Base-by-base conservation (phyloP, 1,140 invertebrate genomes). In the Drosophila triauraria region DNA sequence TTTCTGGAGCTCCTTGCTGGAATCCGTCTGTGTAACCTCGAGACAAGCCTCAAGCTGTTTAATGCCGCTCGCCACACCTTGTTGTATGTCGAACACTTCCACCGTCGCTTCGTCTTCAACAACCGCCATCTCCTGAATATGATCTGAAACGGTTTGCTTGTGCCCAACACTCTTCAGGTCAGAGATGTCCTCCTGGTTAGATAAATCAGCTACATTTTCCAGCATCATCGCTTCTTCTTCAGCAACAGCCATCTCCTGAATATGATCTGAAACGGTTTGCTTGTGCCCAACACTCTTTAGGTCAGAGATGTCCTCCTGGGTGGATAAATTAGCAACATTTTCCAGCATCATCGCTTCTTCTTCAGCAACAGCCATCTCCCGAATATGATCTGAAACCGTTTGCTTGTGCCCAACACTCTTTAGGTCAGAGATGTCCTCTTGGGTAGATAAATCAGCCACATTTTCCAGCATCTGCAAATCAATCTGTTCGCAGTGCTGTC, bases 241-340 rank as follows among this genome's bases (percentile, higher is more conserved):
- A 0, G 74, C 44, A 0, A 59, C 27, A 40, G 77, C 75, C 23
- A 54, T 40, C n/a, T 78, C 68, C 23, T 71, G 50, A 6, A 56
- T 83, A 10, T 93, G 72, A 64, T 93, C 93, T 69, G 93, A 83
- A 57, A 94, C 84, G 10, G 93, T 92, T 47, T 76, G 51, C 13
- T 71, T 40, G 53, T 93, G 87, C 5, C 93, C 94, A 42, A 93
- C 88, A 17, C 91, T 87, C 61, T 93, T 80, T 5, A 93, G 53
- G 0, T 90, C 80, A 0, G 91, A 91, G n/a, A 92, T 74, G 40
- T 93, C 80, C 13, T 78, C 83, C n/a, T 85, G 80, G 0, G 80
- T 80, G 8, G 92, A 93, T 23, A 93, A 53, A 50, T 93, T 91
- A 7, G 51, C 38, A 1, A 62, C 56, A 17, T 92, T 80, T 17